Evolutionary conservation across 2,888 invertebrate species (phyloP).

Genomic region (Polydrusus pterygomalis): DNA sequence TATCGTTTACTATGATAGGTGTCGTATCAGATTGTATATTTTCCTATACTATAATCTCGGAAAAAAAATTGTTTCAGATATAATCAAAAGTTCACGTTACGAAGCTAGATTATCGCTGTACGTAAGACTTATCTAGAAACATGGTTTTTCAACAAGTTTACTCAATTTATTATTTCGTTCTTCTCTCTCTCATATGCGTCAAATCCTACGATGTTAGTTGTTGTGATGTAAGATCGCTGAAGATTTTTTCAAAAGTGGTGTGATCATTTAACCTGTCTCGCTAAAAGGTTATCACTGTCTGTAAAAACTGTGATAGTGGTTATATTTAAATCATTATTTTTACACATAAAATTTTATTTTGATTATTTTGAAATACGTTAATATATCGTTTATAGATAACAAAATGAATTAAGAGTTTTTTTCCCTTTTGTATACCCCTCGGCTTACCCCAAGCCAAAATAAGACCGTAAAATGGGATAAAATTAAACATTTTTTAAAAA

Average conservation of each 20-base stretch:
- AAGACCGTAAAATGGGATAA: too few relatives aligned
- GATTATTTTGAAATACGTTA: slow-evolving; percentile 10
- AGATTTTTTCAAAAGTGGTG: slow-evolving; percentile 9
- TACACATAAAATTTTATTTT: slow-evolving; percentile 8
- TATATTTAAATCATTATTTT: slow-evolving; percentile 7
- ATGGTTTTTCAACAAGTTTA: too few relatives aligned
- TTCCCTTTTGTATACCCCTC: neutral
- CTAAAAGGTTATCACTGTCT: slow-evolving; percentile 15
- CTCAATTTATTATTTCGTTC: too few relatives aligned
- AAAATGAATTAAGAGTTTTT: neutral
- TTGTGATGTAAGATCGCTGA: neutral
- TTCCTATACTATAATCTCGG: too few relatives aligned
- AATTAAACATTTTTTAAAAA: too few relatives aligned
- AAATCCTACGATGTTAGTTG: neutral
- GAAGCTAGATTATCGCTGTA: too few relatives aligned
- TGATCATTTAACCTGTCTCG: slow-evolving; percentile 18
- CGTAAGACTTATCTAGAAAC: too few relatives aligned
- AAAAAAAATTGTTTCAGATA: too few relatives aligned
- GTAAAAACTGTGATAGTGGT: slow-evolving; percentile 1
- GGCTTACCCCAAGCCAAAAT: too few relatives aligned
- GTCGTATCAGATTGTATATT: too few relatives aligned
- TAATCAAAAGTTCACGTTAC: too few relatives aligned
- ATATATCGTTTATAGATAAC: neutral
- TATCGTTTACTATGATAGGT: too few relatives aligned
- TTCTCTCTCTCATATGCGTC: neutral